phyloP scores from a whole-genome alignment of 2,888 invertebrate species.

The Fabriciana adippe region DNA sequence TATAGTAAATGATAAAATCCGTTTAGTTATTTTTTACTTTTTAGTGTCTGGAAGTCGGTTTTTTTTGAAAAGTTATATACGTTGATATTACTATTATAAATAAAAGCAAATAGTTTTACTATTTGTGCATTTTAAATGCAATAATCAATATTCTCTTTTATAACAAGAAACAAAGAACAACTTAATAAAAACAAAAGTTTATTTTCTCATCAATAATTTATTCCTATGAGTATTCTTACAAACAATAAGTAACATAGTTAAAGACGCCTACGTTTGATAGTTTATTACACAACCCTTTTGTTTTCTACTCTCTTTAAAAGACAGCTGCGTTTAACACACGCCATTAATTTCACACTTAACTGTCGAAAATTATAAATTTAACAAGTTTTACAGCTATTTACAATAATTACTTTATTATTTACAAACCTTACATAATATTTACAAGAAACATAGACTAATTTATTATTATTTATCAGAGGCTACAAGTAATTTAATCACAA shows the following conservation, averaged over 20 bases:
- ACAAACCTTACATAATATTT: slow-evolving; percentile 33
- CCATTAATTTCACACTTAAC: slow-evolving; percentile 26
- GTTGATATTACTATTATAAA: too few relatives aligned
- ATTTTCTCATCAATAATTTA: slow-evolving; percentile 41
- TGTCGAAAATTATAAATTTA: slow-evolving; percentile 28
- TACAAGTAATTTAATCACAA: slow-evolving; percentile 21
- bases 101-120: too few relatives aligned
- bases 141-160: background rate
- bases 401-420: slow-evolving; percentile 30
- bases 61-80: too few relatives aligned
- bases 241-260: slow-evolving; percentile 73
- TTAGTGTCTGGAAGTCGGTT: too few relatives aligned
- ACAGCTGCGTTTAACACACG: slow-evolving; percentile 42
- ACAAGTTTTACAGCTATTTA: slow-evolving; percentile 33
- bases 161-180: background rate
- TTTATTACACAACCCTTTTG: slow-evolving; percentile 78
- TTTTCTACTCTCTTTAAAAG: slow-evolving; percentile 63
- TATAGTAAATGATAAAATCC: too few relatives aligned
- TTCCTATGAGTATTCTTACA: slow-evolving; percentile 60
- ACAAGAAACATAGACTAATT: slow-evolving; percentile 20
- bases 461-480: background rate
- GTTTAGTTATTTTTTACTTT: too few relatives aligned
- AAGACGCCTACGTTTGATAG: slow-evolving; percentile 74
- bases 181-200: slow-evolving; percentile 30
- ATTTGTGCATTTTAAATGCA: too few relatives aligned